Evolutionary conservation across 2,888 invertebrate species (phyloP), one percentile per base, ranked within the genome.

Genomic region (Amiota communis): DNA sequence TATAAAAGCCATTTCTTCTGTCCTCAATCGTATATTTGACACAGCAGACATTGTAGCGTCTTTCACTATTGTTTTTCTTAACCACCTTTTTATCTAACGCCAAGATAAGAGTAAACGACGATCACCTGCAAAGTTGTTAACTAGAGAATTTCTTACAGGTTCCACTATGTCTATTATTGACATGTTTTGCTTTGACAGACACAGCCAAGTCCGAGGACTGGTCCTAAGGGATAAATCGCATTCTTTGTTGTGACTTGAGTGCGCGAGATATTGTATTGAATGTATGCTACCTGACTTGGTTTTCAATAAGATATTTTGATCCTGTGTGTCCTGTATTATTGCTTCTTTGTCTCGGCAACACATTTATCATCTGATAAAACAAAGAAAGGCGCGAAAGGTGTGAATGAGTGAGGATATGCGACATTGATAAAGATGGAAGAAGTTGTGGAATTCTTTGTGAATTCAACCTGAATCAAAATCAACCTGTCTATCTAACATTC

Each of bases 201-300:
- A 83, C 78, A 80, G 61, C 53, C 57, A 20, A 15, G 12, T 23
- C 36, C 49, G 20, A 59, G 12, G 23, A 49, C 49, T 46, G 48
- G 11, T 15, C 47, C 49, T 12, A 48, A n/a, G 36, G 3, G 23
- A 23, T 23, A 23, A 23, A 23, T 23, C 63, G 49, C 9, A 13
- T 51, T 36, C 23, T 49, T 63, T 72, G 49, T 61, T 71, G 23
- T 53, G 49, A 10, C 36, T 36, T 36, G 36, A 6, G 36, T 10
- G 83, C 83, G 84, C 86, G 86, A 85, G 86, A 81, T 83, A 83
- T n/a, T 83, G 86, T 36, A 36, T n/a, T 0, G 36, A 6, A 36
- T 36, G 23, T 23, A 36, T 36, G 36, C 36, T 36, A 36, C 36
- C 76, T 85, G 74, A 70, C 71, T 74, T 57, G 73, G 71, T 70